phyloP scores from a whole-genome alignment of 1,140 invertebrate genomes.

The Streblospio benedicti region DNA sequence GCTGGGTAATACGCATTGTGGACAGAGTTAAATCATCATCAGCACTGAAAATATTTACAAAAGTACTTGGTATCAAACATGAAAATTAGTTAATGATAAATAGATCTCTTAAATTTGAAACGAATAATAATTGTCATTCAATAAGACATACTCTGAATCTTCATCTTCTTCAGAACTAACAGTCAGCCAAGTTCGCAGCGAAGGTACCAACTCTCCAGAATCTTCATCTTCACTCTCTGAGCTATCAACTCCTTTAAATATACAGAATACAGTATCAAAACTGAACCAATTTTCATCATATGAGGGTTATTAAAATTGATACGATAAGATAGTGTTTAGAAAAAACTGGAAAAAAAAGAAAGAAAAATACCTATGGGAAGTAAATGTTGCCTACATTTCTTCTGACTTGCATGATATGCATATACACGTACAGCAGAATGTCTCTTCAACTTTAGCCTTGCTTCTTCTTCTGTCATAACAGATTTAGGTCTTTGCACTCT shows the following conservation, averaged over 20 bases:
- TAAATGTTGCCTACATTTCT: no score
- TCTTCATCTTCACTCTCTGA: slow-evolving; percentile 44
- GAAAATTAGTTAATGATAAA: neutral
- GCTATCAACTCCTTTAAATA: slow-evolving; percentile 36
- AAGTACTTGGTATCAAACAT: neutral
- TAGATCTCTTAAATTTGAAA: neutral
- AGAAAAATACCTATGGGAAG: no score
- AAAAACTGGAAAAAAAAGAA: neutral
- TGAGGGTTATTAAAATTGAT: no score
- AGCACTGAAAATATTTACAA: slow-evolving; percentile 14
- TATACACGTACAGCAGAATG: slow-evolving; percentile 28
- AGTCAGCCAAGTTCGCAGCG: slow-evolving; percentile 43
- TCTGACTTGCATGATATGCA: slow-evolving; percentile 26
- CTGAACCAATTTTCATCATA: no score
- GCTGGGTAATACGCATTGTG: slow-evolving; percentile 32
- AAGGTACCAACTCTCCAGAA: slow-evolving; percentile 38
- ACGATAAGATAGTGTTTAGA: neutral
- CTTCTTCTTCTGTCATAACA: no score
- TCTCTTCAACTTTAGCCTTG: neutral
- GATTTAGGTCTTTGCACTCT: no score
- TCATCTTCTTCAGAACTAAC: slow-evolving; percentile 37
- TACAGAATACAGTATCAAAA: neutral
- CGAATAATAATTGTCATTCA: neutral
- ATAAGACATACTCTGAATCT: slow-evolving; percentile 37
- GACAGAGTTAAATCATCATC: slow-evolving; percentile 24